A percentile compares a stretch with the other conserved stretches of the same genome.
Conservation (phyloP, 2,797 vertebrate species). For the Pyrocephalus nanus region DNA sequence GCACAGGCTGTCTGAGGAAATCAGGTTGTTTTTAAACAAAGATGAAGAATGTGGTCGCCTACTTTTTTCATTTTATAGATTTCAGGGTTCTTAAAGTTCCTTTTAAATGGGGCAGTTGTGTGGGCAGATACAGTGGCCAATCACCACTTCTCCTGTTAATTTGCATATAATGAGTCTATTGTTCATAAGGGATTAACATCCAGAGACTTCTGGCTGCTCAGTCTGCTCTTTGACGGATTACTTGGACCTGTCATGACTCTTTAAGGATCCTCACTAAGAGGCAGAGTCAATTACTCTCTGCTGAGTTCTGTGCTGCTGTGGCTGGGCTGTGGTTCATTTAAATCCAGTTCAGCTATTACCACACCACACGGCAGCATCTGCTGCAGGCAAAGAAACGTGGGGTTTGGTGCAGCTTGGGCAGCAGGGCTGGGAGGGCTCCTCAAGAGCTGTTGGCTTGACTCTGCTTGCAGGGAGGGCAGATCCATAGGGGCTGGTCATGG, state of each 20-base stretch:
- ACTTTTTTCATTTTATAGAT: not conserved
- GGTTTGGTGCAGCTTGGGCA: not conserved
- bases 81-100: not conserved
- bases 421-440: not conserved
- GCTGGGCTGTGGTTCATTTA: conserved; percentile 45
- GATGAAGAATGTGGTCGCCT: not conserved
- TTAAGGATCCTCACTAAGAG: conserved; percentile 59
- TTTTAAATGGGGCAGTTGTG: not conserved
- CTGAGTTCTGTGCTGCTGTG: conserved; percentile 42
- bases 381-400: not conserved
- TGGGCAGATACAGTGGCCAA: not conserved
- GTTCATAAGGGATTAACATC: conserved; percentile 45
- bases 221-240: conserved; percentile 53
- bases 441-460: not conserved
- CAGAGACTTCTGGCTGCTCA: conserved; percentile 43
- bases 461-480: not conserved
- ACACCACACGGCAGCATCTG: not conserved
- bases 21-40: not conserved
- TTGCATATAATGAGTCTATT: conserved; percentile 56
- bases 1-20: not conserved
- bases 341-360: conserved; percentile 15
- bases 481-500: not conserved
- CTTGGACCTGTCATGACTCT: conserved; percentile 58
- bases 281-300: conserved; percentile 58
- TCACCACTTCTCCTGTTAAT: conserved; percentile 44